Evolutionary conservation across 2,113 vertebrate genomes (phyloP).

Genomic region (Australoheros scitulus): DNA sequence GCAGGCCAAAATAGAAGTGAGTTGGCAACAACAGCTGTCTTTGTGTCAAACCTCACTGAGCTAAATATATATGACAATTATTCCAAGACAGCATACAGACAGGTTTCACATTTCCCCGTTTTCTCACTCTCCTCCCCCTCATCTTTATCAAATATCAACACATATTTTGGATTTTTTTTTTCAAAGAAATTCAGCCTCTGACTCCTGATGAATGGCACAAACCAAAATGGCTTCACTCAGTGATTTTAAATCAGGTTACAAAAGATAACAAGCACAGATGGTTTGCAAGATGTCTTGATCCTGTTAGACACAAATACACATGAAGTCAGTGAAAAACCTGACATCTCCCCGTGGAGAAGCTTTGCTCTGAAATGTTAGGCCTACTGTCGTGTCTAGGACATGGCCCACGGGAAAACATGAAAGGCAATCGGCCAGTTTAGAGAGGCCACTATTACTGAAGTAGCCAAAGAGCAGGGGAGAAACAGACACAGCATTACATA

Average conservation of each 20-base stretch:
- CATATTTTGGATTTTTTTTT: background rate
- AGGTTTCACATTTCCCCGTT: constrained; percentile 26
- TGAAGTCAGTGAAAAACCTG: constrained; percentile 43
- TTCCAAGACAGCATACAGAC: constrained; percentile 45
- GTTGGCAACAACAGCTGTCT: constrained; percentile 75
- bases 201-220: background rate
- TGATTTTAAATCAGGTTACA: constrained; percentile 32
- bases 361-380: constrained; percentile 61
- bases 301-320: constrained; percentile 46
- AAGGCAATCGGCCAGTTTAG: constrained; percentile 63
- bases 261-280: constrained; percentile 56
- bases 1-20: constrained; percentile 64
- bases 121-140: background rate
- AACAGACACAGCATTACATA: constrained; percentile 62
- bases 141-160: background rate
- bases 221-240: background rate
- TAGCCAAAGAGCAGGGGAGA: constrained; percentile 67
- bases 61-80: constrained; percentile 73
- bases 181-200: background rate
- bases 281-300: constrained; percentile 42
- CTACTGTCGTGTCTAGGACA: constrained; percentile 67
- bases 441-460: constrained; percentile 61
- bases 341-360: constrained; percentile 6
- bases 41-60: constrained; percentile 53
- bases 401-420: constrained; percentile 69